phyloP scores from a whole-genome alignment of 2,113 vertebrate genomes.

The Notarius quadriscutis region DNA sequence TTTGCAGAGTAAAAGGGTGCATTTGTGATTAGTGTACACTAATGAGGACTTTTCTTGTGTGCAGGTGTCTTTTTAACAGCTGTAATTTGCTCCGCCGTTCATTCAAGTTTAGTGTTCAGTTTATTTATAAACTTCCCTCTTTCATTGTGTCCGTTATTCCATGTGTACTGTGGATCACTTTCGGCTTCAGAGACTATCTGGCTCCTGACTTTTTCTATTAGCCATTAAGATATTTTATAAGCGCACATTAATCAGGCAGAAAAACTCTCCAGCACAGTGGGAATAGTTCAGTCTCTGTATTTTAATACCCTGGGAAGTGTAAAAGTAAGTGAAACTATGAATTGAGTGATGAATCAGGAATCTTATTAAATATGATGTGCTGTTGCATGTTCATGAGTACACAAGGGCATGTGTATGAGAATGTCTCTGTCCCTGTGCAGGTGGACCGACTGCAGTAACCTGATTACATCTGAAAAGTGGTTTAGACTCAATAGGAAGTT shows the following conservation, averaged over 20 bases:
- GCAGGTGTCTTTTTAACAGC: not conserved
- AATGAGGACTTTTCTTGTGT: too few relatives aligned
- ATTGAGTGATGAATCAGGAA: not conserved
- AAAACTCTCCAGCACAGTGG: not conserved
- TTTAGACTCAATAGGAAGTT: slow-evolving; percentile 2
- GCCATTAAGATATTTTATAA: slow-evolving; percentile 4
- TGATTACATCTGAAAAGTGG: not conserved
- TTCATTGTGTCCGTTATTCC: not conserved
- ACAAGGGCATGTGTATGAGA: not conserved
- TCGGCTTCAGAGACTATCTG: not conserved
- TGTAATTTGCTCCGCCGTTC: not conserved
- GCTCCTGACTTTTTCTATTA: not conserved
- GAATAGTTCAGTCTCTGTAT: not conserved
- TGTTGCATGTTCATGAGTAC: not conserved
- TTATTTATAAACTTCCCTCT: not conserved
- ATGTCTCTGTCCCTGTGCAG: not conserved
- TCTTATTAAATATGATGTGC: not conserved
- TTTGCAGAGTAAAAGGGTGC: not conserved
- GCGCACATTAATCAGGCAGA: not conserved
- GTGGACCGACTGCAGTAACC: not conserved
- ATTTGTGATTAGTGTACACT: not conserved
- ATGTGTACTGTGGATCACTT: not conserved
- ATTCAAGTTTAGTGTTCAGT: not conserved
- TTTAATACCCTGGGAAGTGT: not conserved
- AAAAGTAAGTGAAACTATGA: not conserved